These are phyloP conservation scores for Phalloptychus januarius DNA, from an alignment of 2,797 vertebrate genomes.

Conservation along the genomic window DNA sequence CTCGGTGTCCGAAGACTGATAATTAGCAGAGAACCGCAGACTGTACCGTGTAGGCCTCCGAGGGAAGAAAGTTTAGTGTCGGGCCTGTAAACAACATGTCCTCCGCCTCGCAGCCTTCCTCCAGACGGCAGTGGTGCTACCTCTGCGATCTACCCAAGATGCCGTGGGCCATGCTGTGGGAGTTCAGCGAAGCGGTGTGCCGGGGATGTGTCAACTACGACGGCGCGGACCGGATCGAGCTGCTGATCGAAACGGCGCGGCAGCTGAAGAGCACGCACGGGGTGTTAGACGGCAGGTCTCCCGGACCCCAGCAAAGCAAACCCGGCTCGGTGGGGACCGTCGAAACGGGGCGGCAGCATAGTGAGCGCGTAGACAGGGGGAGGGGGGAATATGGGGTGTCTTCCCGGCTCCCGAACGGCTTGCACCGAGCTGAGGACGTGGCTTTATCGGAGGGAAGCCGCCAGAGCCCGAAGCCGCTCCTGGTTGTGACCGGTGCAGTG, in stretches of 20 bases:
- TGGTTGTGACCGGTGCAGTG: slow-evolving; percentile 81
- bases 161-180: slow-evolving; percentile 95
- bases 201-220: slow-evolving; percentile 93
- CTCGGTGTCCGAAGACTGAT: slow-evolving; percentile 35
- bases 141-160: slow-evolving; percentile 93
- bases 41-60: slow-evolving; percentile 65
- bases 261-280: slow-evolving; percentile 89
- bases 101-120: slow-evolving; percentile 85
- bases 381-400: slow-evolving; percentile 84
- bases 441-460: slow-evolving; percentile 80
- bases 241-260: slow-evolving; percentile 89
- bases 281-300: slow-evolving; percentile 88
- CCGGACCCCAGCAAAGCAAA: slow-evolving; percentile 84
- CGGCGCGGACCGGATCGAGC: slow-evolving; percentile 89
- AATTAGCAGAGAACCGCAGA: slow-evolving; percentile 38
- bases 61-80: slow-evolving; percentile 79
- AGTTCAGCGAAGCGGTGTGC: slow-evolving; percentile 93
- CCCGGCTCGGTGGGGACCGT: slow-evolving; percentile 74
- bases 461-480: slow-evolving; percentile 83
- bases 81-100: slow-evolving; percentile 83
- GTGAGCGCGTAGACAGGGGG: slow-evolving; percentile 76
- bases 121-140: slow-evolving; percentile 92
- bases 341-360: slow-evolving; percentile 77
- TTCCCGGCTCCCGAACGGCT: slow-evolving; percentile 86
- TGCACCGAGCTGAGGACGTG: slow-evolving; percentile 83